Conservation (phyloP, 2,797 vertebrate genomes). For the Pseudochirops cupreus region DNA sequence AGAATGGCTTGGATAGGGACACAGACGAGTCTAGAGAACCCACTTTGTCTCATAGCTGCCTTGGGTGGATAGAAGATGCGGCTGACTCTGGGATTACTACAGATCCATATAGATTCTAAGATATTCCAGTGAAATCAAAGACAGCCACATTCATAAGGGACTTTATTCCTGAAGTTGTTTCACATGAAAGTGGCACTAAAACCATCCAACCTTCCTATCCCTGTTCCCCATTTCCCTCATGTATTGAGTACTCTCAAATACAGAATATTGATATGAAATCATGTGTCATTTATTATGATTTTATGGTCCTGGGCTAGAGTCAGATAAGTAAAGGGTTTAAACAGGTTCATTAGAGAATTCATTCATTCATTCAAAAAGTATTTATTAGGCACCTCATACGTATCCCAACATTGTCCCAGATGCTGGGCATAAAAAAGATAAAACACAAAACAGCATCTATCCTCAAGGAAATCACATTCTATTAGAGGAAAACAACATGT, state of each 20-base stretch:
- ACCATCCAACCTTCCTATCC: neutral
- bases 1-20: neutral
- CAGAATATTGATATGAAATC: neutral
- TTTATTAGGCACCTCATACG: neutral
- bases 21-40: neutral
- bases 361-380: neutral
- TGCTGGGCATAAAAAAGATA: neutral
- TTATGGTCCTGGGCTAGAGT: neutral
- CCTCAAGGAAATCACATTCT: neutral
- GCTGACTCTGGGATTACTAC: neutral
- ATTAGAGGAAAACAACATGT: neutral
- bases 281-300: neutral
- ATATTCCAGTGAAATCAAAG: neutral
- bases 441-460: neutral
- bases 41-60: neutral
- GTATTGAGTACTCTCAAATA: neutral
- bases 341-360: neutral
- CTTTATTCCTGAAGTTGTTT: conserved; percentile 1
- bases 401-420: neutral
- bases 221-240: too few relatives aligned
- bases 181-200: neutral
- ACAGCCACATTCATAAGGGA: neutral
- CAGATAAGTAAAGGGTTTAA: neutral
- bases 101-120: neutral
- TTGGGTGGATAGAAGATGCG: neutral